phyloP scores from a whole-genome alignment of 2,888 invertebrate species.

The Cordilura impudica region DNA sequence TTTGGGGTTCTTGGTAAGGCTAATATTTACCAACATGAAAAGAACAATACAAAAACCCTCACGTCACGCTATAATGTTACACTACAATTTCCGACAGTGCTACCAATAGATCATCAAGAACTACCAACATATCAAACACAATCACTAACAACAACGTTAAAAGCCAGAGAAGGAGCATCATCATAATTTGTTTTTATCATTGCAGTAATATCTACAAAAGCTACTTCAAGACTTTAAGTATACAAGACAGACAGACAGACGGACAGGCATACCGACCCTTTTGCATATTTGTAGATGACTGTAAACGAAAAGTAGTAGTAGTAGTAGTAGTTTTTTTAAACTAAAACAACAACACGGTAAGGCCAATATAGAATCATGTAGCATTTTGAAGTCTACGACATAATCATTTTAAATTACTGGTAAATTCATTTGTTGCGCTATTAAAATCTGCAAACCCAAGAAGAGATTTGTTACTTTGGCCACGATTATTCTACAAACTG shows the following conservation, averaged over 20 bases:
- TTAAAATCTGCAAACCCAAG: background rate
- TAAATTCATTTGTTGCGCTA: constrained; percentile 73
- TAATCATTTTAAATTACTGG: constrained; percentile 76
- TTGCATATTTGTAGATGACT: background rate
- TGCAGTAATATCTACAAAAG: constrained; percentile 54
- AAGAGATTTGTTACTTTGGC: constrained; percentile 31
- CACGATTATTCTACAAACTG: background rate
- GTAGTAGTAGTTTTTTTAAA: constrained; percentile 1
- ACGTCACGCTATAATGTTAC: constrained; percentile 49
- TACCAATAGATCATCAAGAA: constrained; percentile 23
- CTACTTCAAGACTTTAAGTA: constrained; percentile 41
- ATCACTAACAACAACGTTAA: background rate
- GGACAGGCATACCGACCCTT: too few relatives aligned
- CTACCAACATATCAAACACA: background rate
- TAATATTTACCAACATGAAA: constrained; percentile 12
- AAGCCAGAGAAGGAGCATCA: constrained; percentile 46
- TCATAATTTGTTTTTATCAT: constrained; percentile 46
- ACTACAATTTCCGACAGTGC: constrained; percentile 32
- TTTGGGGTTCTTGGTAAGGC: background rate
- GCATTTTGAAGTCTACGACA: constrained; percentile 68
- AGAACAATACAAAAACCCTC: constrained; percentile 1
- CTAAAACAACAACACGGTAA: background rate
- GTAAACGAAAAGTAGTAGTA: too few relatives aligned
- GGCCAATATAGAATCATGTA: constrained; percentile 39
- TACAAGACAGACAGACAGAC: constrained; percentile 22